Conservation (phyloP, 2,113 vertebrate species). For the Semicossyphus pulcher region DNA sequence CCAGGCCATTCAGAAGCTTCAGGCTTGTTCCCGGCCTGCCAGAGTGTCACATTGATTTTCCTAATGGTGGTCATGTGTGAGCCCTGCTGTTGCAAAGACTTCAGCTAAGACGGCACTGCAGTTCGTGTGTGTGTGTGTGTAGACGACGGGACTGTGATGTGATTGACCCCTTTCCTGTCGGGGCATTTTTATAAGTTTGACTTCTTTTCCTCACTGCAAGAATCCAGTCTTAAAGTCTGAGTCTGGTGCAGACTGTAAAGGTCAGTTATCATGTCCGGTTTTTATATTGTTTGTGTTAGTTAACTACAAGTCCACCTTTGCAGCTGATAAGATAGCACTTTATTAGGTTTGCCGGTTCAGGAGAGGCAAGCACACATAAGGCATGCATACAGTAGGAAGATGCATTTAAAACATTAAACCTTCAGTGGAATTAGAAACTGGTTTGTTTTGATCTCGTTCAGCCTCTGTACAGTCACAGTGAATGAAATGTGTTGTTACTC, state of each 20-base stretch:
- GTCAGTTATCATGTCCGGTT: background rate
- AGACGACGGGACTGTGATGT: constrained; percentile 13
- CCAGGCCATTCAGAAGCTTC: constrained; percentile 56
- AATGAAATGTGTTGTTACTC: background rate
- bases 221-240: constrained; percentile 3
- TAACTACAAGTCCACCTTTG: background rate
- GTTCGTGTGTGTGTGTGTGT: constrained; percentile 6
- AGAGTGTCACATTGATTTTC: constrained; percentile 73
- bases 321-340: background rate
- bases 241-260: constrained; percentile 11
- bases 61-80: constrained; percentile 66
- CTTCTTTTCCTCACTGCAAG: constrained; percentile 15
- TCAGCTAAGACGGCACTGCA: constrained; percentile 23
- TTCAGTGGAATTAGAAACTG: background rate
- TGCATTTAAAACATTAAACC: background rate
- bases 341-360: constrained; percentile 4
- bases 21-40: constrained; percentile 51
- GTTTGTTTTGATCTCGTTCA: constrained; percentile 18
- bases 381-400: background rate
- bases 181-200: constrained; percentile 26
- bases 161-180: constrained; percentile 18
- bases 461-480: background rate
- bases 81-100: constrained; percentile 42
- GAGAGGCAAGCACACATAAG: background rate
- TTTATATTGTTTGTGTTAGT: constrained; percentile 20